phyloP scores from a whole-genome alignment of 1,140 invertebrate genomes.

The Drosophila kanapiae region DNA sequence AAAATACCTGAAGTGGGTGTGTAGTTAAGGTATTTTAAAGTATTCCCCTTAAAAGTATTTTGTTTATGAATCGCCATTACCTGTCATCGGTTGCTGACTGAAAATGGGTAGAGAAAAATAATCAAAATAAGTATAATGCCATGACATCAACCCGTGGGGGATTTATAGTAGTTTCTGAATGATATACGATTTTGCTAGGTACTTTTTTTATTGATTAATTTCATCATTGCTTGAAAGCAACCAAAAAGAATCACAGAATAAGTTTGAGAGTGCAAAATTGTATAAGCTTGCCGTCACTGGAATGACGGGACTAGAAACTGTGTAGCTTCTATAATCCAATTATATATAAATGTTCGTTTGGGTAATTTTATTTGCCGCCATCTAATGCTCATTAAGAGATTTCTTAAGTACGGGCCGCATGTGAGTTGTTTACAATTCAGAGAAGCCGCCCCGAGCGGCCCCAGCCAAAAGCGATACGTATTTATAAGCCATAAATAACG shows the following conservation, averaged over 20 bases:
- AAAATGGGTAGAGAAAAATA: not conserved
- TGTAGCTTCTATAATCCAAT: slow-evolving; percentile 61
- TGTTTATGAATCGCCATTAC: not conserved
- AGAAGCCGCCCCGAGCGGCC: slow-evolving; percentile 25
- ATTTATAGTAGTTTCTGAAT: not conserved
- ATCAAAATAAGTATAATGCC: not conserved
- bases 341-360: slow-evolving; percentile 16
- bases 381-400: slow-evolving; percentile 76
- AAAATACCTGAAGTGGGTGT: not conserved
- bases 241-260: slow-evolving; percentile 3
- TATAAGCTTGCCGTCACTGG: slow-evolving; percentile 10
- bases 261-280: slow-evolving; percentile 1
- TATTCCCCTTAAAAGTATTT: not conserved
- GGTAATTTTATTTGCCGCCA: slow-evolving; percentile 64
- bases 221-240: not conserved
- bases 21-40: not conserved
- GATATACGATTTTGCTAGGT: not conserved
- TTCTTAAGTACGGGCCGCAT: slow-evolving; percentile 65
- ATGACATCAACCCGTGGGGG: not conserved
- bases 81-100: not conserved
- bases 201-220: not conserved
- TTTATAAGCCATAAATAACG: slow-evolving; percentile 82
- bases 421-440: slow-evolving; percentile 73
- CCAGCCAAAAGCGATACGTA: slow-evolving; percentile 58
- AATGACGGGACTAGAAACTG: slow-evolving; percentile 34